phyloP scores from a whole-genome alignment of 1,140 invertebrate genomes.

The Anoplophora glabripennis region DNA sequence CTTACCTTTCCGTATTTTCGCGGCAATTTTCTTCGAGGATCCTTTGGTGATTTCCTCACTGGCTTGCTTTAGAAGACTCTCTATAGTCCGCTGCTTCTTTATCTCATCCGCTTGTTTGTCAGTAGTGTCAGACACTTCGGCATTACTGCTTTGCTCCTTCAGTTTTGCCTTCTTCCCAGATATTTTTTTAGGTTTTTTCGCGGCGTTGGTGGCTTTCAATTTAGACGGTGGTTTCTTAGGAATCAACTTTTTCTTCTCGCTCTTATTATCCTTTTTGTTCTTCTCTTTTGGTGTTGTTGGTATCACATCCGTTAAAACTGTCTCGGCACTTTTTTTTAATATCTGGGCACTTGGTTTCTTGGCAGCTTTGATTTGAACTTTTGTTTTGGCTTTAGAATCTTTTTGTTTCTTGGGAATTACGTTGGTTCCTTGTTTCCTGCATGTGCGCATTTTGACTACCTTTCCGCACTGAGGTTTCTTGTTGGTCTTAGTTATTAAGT shows the following conservation, averaged over 20 bases:
- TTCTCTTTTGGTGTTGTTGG: constrained; percentile 3
- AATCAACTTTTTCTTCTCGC: too few species aligned
- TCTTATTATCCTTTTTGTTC: neutral
- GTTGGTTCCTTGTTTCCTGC: constrained; percentile 4
- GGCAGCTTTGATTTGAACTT: constrained; percentile 34
- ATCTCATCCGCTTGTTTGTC: constrained; percentile 13
- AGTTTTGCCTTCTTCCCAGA: neutral
- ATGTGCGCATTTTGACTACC: constrained; percentile 1
- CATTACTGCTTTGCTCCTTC: neutral
- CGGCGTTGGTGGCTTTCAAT: neutral
- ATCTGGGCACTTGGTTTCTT: constrained; percentile 22
- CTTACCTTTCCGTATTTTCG: constrained; percentile 11
- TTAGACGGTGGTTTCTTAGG: too few species aligned
- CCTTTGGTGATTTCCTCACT: constrained; percentile 39
- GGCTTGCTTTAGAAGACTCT: constrained; percentile 28
- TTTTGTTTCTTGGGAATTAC: constrained; percentile 10
- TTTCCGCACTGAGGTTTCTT: neutral
- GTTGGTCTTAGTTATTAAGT: neutral
- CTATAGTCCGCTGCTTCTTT: constrained; percentile 26
- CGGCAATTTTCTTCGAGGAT: constrained; percentile 9
- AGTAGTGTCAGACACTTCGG: too few species aligned
- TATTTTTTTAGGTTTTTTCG: neutral
- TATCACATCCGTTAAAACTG: constrained; percentile 4
- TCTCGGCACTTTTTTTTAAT: constrained; percentile 18
- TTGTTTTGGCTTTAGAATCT: constrained; percentile 9